Percentiles rank a stretch among this genome's conserved stretches.
Evolutionary conservation across 2,113 vertebrate species (phyloP).

Genomic region (Cranoglanis bouderius): DNA sequence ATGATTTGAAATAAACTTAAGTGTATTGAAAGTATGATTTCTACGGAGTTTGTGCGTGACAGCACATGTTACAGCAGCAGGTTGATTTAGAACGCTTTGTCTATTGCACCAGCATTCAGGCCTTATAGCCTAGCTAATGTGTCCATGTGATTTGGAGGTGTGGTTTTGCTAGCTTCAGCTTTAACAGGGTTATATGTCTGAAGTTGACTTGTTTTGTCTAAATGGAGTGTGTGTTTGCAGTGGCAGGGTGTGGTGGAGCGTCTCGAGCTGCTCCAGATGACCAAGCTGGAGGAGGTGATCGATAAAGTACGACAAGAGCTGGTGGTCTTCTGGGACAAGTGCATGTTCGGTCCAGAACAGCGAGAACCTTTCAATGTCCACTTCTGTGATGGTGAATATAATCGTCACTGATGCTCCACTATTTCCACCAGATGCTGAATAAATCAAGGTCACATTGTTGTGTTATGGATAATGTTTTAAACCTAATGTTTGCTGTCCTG

Average conservation of each 20-base stretch:
- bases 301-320: constrained; percentile 60
- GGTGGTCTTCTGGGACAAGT: constrained; percentile 58
- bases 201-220: background rate
- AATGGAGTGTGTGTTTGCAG: constrained; percentile 21
- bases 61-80: background rate
- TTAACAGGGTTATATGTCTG: background rate
- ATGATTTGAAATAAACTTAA: background rate
- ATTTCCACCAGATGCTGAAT: background rate
- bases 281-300: constrained; percentile 54
- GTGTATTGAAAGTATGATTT: background rate
- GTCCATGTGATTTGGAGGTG: background rate
- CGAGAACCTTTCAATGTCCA: constrained; percentile 51
- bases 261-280: constrained; percentile 54
- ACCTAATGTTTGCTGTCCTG: background rate
- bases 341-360: constrained; percentile 56
- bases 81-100: background rate
- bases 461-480: background rate
- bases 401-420: background rate
- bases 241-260: constrained; percentile 54
- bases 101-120: background rate
- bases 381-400: constrained; percentile 56
- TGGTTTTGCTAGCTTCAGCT: background rate
- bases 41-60: background rate
- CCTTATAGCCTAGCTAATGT: background rate
- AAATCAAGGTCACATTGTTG: background rate